phyloP scores from a whole-genome alignment of 1,140 invertebrate species.

The Dinoponera quadriceps region DNA sequence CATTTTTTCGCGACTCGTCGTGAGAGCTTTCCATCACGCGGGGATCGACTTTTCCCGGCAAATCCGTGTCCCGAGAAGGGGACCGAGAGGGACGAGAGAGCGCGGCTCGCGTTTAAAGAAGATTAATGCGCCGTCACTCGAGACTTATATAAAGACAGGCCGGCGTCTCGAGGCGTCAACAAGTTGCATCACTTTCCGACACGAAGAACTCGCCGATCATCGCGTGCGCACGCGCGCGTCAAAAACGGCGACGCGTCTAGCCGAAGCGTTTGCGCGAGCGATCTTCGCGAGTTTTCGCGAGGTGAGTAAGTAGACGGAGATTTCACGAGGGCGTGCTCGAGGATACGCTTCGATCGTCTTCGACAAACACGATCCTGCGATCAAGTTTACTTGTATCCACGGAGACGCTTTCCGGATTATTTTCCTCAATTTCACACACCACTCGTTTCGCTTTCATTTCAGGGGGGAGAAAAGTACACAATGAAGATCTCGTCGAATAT shows the following conservation, averaged over 20 bases:
- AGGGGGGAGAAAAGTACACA: too few species aligned
- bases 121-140: constrained; percentile 53
- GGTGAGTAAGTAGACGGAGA: too few species aligned
- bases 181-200: constrained; percentile 63
- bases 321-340: too few species aligned
- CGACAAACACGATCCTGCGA: too few species aligned
- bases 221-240: constrained; percentile 5
- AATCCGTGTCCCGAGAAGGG: background rate
- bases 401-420: too few species aligned
- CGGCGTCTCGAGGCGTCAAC: constrained; percentile 48
- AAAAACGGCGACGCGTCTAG: constrained; percentile 12
- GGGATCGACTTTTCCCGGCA: background rate
- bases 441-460: too few species aligned
- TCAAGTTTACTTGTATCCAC: too few species aligned
- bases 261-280: background rate
- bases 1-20: background rate
- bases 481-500: too few species aligned
- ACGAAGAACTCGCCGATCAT: constrained; percentile 43
- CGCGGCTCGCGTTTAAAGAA: constrained; percentile 20
- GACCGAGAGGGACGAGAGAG: background rate
- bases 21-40: constrained; percentile 9
- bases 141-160: constrained; percentile 57
- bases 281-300: background rate
- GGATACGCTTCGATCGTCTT: too few species aligned
- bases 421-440: too few species aligned